These are phyloP conservation scores for Tetragonisca angustula DNA, from an alignment of 2,888 invertebrate genomes.

Conservation along the genomic window DNA sequence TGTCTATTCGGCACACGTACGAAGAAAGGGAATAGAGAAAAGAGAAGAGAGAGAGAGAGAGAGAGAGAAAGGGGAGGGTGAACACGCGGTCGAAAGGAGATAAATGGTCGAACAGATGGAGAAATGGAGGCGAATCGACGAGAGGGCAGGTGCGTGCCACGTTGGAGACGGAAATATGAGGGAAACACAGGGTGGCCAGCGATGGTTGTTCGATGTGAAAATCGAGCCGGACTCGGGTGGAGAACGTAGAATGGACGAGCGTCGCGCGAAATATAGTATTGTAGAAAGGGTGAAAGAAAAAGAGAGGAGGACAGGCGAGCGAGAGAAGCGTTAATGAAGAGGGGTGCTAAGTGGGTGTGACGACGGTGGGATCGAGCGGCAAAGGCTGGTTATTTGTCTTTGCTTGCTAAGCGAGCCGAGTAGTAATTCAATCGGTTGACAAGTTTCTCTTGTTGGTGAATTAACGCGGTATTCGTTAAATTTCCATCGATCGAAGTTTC, in stretches of 20 bases:
- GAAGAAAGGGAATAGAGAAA: not conserved
- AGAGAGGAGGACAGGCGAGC: not conserved
- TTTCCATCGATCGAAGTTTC: no score
- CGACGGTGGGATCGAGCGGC: not conserved
- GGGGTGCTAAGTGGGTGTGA: not conserved
- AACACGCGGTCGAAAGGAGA: conserved; percentile 38
- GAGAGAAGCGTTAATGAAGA: not conserved
- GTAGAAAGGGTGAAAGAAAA: not conserved
- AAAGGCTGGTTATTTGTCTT: not conserved
- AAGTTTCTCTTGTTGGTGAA: not conserved
- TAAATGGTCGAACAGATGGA: conserved; percentile 57
- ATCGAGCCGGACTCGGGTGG: not conserved
- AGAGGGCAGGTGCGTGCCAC: not conserved
- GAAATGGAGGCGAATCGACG: conserved; percentile 41
- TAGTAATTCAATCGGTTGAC: not conserved
- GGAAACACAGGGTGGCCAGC: not conserved
- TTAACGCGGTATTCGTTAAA: not conserved
- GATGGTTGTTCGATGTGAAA: not conserved
- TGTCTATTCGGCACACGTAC: conserved; percentile 61
- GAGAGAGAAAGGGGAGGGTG: conserved; percentile 6
- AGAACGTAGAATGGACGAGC: not conserved
- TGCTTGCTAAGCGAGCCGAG: not conserved
- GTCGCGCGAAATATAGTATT: not conserved
- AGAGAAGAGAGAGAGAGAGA: not conserved
- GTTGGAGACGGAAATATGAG: conserved; percentile 27